Evolutionary conservation across 2,113 vertebrate species (phyloP).

Genomic region (Craseonycteris thonglongyai): DNA sequence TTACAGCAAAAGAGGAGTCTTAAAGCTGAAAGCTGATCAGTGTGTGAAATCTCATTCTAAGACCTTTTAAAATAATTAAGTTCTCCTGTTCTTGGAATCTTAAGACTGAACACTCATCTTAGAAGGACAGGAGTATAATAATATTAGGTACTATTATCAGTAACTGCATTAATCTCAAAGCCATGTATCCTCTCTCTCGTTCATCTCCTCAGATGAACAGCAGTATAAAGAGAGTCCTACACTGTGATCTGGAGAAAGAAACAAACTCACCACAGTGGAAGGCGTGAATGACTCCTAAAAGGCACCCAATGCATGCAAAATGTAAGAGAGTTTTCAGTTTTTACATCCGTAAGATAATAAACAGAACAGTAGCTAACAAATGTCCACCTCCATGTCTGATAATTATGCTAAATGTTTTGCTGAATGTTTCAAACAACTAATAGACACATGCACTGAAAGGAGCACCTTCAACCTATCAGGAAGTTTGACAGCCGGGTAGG

Average conservation of each 20-base stretch:
- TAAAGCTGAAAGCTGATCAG: conserved; percentile 72
- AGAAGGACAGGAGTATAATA: not conserved
- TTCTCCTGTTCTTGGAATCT: conserved; percentile 54
- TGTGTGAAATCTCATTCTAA: conserved; percentile 60
- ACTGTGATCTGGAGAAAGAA: not conserved
- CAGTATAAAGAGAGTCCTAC: not conserved
- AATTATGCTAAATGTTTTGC: not conserved
- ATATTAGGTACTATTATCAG: conserved; percentile 25
- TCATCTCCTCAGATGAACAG: not conserved
- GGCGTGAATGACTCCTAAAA: not conserved
- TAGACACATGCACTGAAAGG: not conserved
- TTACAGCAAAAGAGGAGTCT: conserved; percentile 63
- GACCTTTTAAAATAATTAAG: conserved; percentile 68
- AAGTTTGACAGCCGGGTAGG: not conserved
- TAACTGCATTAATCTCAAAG: not conserved
- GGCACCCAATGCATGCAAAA: not conserved
- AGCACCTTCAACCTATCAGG: not conserved
- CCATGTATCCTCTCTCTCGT: not conserved
- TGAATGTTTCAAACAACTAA: not conserved
- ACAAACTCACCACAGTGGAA: not conserved
- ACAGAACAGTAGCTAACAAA: not conserved
- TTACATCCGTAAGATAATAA: not conserved
- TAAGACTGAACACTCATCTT: conserved; percentile 58
- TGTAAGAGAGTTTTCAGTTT: not conserved
- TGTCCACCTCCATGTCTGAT: not conserved